Conservation (phyloP, 1,140 invertebrate species). For the Drosophila parabipectinata region DNA sequence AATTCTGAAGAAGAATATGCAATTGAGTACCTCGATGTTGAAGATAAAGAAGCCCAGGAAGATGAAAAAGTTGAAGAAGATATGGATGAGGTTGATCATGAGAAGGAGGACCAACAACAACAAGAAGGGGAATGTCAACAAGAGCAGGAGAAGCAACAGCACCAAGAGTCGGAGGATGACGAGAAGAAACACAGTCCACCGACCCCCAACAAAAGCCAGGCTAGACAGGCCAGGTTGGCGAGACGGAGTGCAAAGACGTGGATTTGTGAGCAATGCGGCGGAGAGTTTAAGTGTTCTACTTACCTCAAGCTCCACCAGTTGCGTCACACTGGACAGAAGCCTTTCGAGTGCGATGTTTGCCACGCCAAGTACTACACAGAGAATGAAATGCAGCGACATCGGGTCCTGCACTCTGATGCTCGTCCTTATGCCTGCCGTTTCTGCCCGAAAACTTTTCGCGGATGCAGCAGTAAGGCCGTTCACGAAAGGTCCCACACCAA, state of each 20-base stretch:
- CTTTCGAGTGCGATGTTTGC: constrained; percentile 59
- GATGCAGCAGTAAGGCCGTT: constrained; percentile 57
- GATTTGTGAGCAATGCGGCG: constrained; percentile 64
- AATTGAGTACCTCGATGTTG: neutral
- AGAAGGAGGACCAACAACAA: neutral
- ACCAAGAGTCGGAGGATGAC: neutral
- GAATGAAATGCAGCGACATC: constrained; percentile 59
- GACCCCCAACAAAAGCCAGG: neutral
- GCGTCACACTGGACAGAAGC: constrained; percentile 55
- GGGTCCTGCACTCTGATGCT: constrained; percentile 55
- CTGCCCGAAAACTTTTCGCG: constrained; percentile 61
- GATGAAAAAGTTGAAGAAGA: neutral
- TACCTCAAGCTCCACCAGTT: constrained; percentile 57
- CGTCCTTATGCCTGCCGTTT: constrained; percentile 55
- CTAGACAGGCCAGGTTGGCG: neutral
- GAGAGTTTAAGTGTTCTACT: constrained; percentile 60
- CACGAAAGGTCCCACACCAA: constrained; percentile 87
- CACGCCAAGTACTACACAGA: constrained; percentile 52
- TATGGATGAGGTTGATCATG: neutral
- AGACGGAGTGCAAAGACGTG: constrained; percentile 30
- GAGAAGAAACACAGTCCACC: neutral
- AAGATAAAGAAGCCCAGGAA: neutral
- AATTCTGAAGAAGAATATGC: neutral
- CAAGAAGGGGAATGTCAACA: neutral
- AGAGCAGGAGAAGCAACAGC: neutral